A percentile compares a stretch with the other conserved stretches of the same genome.
Evolutionary conservation across 1,140 invertebrate species (phyloP).

Genomic region (Calycopis cecrops): DNA sequence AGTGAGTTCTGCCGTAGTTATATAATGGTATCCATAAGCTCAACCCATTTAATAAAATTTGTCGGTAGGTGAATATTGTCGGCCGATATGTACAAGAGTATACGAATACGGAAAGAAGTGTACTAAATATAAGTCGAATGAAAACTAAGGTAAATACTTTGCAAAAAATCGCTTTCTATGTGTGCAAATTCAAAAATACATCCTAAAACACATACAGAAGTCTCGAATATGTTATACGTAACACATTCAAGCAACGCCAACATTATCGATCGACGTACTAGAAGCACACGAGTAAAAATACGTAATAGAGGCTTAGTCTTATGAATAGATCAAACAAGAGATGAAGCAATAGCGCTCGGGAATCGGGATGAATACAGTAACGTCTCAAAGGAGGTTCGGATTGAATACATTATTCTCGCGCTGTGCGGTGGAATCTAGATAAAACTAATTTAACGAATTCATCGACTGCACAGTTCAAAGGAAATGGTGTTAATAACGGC

Average conservation of each 20-base stretch:
- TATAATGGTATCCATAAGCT: too few species aligned
- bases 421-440: conserved; percentile 31
- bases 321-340: conserved; percentile 16
- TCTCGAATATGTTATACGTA: background rate
- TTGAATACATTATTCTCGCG: conserved; percentile 29
- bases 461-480: conserved; percentile 24
- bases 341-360: conserved; percentile 19
- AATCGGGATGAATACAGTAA: conserved; percentile 17
- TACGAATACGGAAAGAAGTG: too few species aligned
- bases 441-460: conserved; percentile 27
- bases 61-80: too few species aligned
- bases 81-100: too few species aligned
- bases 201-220: too few species aligned
- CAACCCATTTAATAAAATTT: too few species aligned
- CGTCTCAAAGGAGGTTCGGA: conserved; percentile 25
- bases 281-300: background rate
- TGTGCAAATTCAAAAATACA: too few species aligned
- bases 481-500: conserved; percentile 27
- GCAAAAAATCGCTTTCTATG: too few species aligned
- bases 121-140: too few species aligned
- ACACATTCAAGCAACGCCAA: background rate
- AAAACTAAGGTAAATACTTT: too few species aligned
- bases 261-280: background rate
- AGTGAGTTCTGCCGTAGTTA: too few species aligned
- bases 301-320: background rate